A percentile compares a stretch with the other conserved stretches of the same genome.
Conservation (phyloP, 2,113 vertebrate species). For the Dunckerocampus dactyliophorus region DNA sequence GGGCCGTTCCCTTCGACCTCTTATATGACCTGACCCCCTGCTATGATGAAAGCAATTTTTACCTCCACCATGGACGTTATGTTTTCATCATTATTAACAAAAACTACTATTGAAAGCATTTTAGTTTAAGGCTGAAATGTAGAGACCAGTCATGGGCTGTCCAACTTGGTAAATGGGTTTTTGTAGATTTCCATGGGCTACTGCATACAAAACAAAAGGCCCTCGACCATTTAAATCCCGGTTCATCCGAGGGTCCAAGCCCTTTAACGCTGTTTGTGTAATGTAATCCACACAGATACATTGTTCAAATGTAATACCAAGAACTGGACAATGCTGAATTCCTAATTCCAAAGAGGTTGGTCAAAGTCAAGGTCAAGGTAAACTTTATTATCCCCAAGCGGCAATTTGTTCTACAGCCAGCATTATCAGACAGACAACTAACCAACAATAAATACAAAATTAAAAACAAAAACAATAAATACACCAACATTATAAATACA, state of each 20-base stretch:
- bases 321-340: not conserved
- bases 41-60: constrained; percentile 35
- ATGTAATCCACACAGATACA: not conserved
- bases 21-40: constrained; percentile 34
- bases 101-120: constrained; percentile 20
- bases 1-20: constrained; percentile 34
- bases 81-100: constrained; percentile 43
- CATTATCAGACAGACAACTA: no score
- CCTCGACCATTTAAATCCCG: not conserved
- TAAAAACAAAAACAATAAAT: no score
- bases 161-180: not conserved
- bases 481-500: no score
- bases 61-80: not conserved
- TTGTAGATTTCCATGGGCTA: not conserved
- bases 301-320: not conserved
- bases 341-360: not conserved
- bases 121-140: not conserved
- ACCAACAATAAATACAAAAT: no score
- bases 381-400: no score
- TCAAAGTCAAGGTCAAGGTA: no score
- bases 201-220: not conserved
- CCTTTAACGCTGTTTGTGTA: not conserved
- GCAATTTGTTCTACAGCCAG: no score
- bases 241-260: not conserved
- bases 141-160: not conserved